A percentile compares a stretch with the other conserved stretches of the same genome.
Conservation (phyloP, 1,140 invertebrate species). For the Neocloeon triangulifer region DNA sequence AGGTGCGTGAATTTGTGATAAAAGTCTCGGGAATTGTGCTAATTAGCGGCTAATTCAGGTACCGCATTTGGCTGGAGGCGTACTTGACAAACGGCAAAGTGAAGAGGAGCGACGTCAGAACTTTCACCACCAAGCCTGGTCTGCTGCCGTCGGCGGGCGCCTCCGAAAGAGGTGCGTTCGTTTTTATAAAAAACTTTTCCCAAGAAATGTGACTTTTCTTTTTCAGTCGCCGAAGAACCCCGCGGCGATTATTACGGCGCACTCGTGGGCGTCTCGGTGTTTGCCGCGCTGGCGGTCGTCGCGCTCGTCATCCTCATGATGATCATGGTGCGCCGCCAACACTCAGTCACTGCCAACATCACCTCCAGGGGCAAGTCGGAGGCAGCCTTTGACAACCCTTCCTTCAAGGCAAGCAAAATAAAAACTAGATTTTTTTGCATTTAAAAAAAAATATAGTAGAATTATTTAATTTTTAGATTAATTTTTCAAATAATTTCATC, state of each 20-base stretch:
- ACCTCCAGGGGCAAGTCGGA: constrained; percentile 24
- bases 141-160: constrained; percentile 29
- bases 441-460: too few species aligned
- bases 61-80: constrained; percentile 65
- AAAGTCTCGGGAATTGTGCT: background rate
- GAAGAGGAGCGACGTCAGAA: constrained; percentile 69
- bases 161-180: constrained; percentile 11
- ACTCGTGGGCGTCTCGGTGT: constrained; percentile 62
- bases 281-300: constrained; percentile 60
- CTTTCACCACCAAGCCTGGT: constrained; percentile 59
- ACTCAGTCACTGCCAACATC: constrained; percentile 31
- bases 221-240: too few species aligned
- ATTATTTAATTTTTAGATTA: too few species aligned
- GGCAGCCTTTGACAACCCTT: constrained; percentile 78
- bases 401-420: constrained; percentile 90
- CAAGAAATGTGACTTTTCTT: too few species aligned
- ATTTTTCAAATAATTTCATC: too few species aligned
- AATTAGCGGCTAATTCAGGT: constrained; percentile 32
- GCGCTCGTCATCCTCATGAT: constrained; percentile 55
- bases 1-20: constrained; percentile 23
- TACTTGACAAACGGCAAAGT: constrained; percentile 72
- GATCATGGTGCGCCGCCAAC: constrained; percentile 51
- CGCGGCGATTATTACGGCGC: constrained; percentile 64
- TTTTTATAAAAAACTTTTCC: background rate
- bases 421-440: too few species aligned